These are phyloP conservation scores for Heliconius hermathena DNA, from an alignment of 1,140 invertebrate species.

Conservation along the genomic window DNA sequence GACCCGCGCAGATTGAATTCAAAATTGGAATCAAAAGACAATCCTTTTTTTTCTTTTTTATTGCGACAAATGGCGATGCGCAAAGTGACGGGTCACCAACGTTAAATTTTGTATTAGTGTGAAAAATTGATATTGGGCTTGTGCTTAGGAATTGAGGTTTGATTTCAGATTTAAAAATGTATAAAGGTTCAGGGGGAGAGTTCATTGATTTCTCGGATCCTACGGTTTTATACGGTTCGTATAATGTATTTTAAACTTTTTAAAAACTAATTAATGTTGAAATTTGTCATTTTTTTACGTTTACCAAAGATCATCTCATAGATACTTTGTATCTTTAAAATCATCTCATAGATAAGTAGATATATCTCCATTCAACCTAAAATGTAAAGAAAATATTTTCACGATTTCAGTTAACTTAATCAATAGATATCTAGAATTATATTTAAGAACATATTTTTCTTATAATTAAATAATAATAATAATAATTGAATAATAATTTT, in stretches of 20 bases:
- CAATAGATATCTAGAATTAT: no score
- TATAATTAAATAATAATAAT: no score
- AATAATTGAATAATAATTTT: no score
- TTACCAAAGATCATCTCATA: no score
- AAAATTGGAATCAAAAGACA: conserved; percentile 79
- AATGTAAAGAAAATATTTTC: not conserved
- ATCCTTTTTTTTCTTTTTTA: conserved; percentile 76
- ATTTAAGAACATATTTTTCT: no score
- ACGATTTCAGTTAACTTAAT: no score
- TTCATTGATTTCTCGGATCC: not conserved
- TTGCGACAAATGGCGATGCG: conserved; percentile 64
- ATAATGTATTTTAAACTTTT: not conserved
- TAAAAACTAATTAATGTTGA: not conserved
- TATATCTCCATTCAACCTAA: not conserved
- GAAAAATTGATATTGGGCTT: conserved; percentile 25
- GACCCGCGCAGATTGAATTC: conserved; percentile 76
- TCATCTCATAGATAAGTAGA: no score
- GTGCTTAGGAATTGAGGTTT: conserved; percentile 14
- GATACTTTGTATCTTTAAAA: no score
- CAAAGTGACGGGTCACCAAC: conserved; percentile 56
- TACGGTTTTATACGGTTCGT: not conserved
- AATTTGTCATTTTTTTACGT: no score
- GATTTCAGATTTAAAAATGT: conserved; percentile 3
- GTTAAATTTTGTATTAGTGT: conserved; percentile 66
- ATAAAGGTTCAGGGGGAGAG: not conserved